Evolutionary conservation across 2,797 vertebrate genomes (phyloP), one percentile per base, ranked within the genome.

Genomic region (Parotocinclus haroldoi): DNA sequence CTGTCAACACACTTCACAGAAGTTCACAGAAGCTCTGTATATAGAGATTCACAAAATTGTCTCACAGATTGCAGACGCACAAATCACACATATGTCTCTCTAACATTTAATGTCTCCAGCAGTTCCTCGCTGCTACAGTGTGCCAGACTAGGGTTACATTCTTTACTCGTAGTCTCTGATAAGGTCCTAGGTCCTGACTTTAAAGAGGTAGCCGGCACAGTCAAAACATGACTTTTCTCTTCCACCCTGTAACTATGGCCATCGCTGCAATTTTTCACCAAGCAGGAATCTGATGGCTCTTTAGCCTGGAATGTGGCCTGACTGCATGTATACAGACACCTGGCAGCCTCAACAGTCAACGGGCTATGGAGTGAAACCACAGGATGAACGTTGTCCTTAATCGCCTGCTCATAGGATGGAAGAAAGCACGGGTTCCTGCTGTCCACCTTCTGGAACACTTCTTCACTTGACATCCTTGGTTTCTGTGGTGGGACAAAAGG

Each of bases 51-150:
- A 9, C 40, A 42, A 42, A 42, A 42, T 42, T 42, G 10, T 42
- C 10, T 42, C 10, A 49, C 14, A 37, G 10, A 45, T 46, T n/a
- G n/a, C n/a, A n/a, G n/a, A 1, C n/a, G 7, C 14, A 36, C 58
- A 40, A 6, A 64, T 86, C 82, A 93, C 68, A 93, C 87, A 0
- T 91, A 91, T 45, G 92, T 92, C 78, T 94, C 92, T 79, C 88
- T 91, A 7, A 87, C 85, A 17, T 79, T 80, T 48, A 91, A 80
- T 19, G 83, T 75, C 50, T 90, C 87, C 71, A 92, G 86, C 68
- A 82, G 54, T 0, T 85, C 84, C 69, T 89, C 90, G 71, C 83
- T 87, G 48, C 87, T 88, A 37, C 83, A 82, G 13, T 0, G 76
- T 48, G 66, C 58, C 42, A 84, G 7, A 5, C n/a, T 76, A 51